Evolutionary conservation across 2,113 vertebrate species (phyloP).

Genomic region (Hipposideros armiger): DNA sequence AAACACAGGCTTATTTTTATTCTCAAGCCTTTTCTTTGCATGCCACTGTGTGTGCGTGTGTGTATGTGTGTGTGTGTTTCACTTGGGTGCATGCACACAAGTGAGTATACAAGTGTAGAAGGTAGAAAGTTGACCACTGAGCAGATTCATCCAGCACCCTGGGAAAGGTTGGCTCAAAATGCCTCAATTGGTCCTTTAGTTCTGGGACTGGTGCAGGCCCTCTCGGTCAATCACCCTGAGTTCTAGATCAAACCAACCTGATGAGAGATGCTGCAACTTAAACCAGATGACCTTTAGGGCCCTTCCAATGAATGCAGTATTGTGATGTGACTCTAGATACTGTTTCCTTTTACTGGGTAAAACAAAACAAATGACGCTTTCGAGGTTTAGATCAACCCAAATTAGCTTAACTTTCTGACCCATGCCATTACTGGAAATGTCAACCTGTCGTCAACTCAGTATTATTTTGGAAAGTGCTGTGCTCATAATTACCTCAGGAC

Average conservation of each 20-base stretch:
- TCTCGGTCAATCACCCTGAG: background rate
- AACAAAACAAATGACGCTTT: constrained; percentile 16
- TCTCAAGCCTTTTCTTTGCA: background rate
- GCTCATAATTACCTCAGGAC: constrained; percentile 52
- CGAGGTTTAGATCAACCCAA: background rate
- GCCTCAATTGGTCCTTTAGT: background rate
- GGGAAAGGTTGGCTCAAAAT: background rate
- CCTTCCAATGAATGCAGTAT: background rate
- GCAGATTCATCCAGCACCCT: background rate
- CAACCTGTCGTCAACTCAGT: constrained; percentile 46
- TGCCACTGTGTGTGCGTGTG: too few species aligned
- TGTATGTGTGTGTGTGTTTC: background rate
- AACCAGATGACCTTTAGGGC: background rate
- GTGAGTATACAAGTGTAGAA: background rate
- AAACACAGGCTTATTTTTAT: background rate
- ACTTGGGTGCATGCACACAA: background rate
- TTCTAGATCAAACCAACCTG: background rate
- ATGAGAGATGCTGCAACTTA: background rate
- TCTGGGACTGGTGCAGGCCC: background rate
- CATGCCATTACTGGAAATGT: constrained; percentile 66
- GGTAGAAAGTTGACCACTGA: background rate
- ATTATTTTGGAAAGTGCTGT: constrained; percentile 36
- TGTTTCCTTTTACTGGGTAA: background rate
- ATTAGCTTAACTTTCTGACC: constrained; percentile 64
- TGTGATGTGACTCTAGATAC: background rate